These are phyloP conservation scores for Eulemur coronatus DNA, from an alignment of 2,797 vertebrate species.

Conservation along the genomic window DNA sequence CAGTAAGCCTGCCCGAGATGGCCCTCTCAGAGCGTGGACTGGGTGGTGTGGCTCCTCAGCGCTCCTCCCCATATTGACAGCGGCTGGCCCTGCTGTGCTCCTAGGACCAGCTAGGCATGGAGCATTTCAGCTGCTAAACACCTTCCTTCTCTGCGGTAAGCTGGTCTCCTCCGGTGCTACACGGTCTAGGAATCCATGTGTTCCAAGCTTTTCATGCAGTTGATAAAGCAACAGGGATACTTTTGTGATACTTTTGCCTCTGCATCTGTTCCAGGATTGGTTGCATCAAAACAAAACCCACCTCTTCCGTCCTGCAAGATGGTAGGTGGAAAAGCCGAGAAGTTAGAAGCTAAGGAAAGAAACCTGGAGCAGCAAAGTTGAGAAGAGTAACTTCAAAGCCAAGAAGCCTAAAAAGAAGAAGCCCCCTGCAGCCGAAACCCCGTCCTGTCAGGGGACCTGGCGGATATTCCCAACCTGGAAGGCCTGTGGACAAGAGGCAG, in stretches of 20 bases:
- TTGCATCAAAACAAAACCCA: neutral
- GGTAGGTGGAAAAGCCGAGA: neutral
- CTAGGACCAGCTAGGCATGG: rapidly evolving
- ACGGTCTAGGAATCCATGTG: neutral
- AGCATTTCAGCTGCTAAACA: too few species aligned
- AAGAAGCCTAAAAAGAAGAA: neutral
- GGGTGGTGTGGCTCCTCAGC: rapidly evolving
- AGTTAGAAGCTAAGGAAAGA: neutral
- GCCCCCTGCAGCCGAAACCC: slow-evolving; percentile 91
- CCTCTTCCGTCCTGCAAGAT: neutral
- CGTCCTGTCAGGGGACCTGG: slow-evolving; percentile 89
- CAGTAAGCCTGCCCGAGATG: neutral
- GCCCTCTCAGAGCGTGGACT: neutral
- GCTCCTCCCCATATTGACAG: too few species aligned
- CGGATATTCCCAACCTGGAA: slow-evolving; percentile 90
- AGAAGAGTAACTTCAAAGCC: neutral
- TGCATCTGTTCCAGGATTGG: neutral
- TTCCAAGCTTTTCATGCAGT: neutral
- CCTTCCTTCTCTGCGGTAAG: neutral
- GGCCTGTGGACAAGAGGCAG: slow-evolving; percentile 92
- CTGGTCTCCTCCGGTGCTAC: neutral
- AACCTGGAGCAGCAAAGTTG: neutral
- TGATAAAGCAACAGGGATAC: neutral
- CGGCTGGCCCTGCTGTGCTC: rapidly evolving
- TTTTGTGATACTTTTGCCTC: neutral